Base-by-base conservation (phyloP, 2,888 invertebrate genomes). In the Ischnus inquisitorius region DNA sequence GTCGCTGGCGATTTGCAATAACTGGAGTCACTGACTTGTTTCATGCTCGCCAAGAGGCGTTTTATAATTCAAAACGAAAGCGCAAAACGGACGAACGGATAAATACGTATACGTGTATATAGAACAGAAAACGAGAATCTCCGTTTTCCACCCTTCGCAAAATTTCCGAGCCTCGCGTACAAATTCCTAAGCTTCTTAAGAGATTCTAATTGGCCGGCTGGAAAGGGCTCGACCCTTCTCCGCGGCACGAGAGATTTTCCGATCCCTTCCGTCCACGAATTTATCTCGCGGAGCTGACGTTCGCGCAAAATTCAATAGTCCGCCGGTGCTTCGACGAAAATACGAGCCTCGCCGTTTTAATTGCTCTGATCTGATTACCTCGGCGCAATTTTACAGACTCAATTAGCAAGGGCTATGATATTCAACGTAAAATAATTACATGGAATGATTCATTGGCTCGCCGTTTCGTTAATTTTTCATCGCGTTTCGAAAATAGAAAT, bases 181-280 rank as follows among this genome's bases (percentile, higher is more conserved):
- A 57, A 5, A 64, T 65, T 72, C 76, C 69, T 88, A 88, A 88
- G 86, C 88, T 87, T 46, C 87, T 88, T 88, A 88, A 72, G 60
- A 67, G 76, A 86, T 86, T 87, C 83, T 89, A 86, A 89, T 88
- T 88, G 87, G 87, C 85, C 80, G 76, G 76, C 68, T 79, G 68
- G 69, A 46, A 57, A 60, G 57, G 28, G n/a, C 39, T 60, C 54
- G 65, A 54, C 19, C 14, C 74, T 46, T 34, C 34, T 3, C 54
- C 19, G 25, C 6, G 8, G 14, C 25, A 3, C 54, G 19, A 12
- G 22, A 25, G 43, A 57, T 75, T 62, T 79, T 60, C 48, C 62
- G 57, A 72, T 72, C 19, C 54, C 19, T 25, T 43, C 72, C 43
- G 79, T 10, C 39, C 10, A 48, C 22, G 51, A 16, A 64, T 62